A percentile compares a stretch with the other conserved stretches of the same genome.
Evolutionary conservation across 2,888 invertebrate genomes (phyloP).

Genomic region (Dryobota labecula): DNA sequence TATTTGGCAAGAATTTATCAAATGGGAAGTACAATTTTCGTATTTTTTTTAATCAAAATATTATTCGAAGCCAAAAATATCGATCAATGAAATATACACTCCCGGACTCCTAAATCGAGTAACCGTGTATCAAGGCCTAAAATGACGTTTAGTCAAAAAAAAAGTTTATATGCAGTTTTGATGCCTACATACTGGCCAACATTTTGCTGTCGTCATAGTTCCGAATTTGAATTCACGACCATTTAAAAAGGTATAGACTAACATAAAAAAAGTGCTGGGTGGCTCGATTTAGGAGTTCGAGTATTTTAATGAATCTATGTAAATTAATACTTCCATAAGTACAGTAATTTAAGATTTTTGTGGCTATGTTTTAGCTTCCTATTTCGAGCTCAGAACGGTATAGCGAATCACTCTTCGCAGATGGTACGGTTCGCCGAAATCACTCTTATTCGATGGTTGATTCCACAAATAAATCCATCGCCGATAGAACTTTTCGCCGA

Average conservation of each 20-base stretch:
- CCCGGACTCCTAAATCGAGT: too few relatives aligned
- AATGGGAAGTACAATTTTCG: neutral
- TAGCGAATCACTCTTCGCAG: too few relatives aligned
- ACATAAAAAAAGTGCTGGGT: neutral
- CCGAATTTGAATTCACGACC: neutral
- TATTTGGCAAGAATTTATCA: constrained; percentile 31
- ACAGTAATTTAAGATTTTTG: constrained; percentile 1
- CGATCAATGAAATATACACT: neutral
- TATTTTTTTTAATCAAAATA: neutral
- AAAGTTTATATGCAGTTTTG: neutral
- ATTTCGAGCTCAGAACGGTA: too few relatives aligned
- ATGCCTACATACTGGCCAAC: neutral
- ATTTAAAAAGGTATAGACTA: neutral
- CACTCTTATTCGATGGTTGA: too few relatives aligned
- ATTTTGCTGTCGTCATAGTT: neutral
- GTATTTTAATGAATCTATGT: neutral
- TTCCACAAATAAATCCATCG: too few relatives aligned
- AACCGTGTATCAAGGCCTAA: neutral
- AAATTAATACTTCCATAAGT: neutral
- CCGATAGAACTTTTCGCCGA: too few relatives aligned
- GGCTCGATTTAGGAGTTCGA: neutral
- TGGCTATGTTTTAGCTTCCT: neutral
- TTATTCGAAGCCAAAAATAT: neutral
- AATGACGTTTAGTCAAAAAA: neutral
- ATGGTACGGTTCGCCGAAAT: too few relatives aligned